A percentile compares a stretch with the other conserved stretches of the same genome.
These are phyloP conservation scores for Luffia ferchaultella DNA, from an alignment of 2,888 invertebrate species.

Conservation along the genomic window DNA sequence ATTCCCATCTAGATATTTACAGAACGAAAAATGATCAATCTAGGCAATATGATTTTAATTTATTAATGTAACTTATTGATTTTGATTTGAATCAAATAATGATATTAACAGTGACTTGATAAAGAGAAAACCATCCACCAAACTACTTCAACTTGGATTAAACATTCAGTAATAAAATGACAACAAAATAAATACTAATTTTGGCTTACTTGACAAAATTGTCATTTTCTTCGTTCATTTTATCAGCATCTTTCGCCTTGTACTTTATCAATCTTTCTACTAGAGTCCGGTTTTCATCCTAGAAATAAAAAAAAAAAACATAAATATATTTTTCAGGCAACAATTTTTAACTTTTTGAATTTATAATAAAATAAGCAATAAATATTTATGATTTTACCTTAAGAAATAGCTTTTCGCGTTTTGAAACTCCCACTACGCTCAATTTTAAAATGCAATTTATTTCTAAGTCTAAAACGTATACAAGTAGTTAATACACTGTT, in stretches of 20 bases:
- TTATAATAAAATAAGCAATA: too few species aligned
- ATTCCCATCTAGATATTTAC: neutral
- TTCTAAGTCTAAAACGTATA: too few species aligned
- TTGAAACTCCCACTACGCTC: too few species aligned
- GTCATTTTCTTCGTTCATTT: conserved; percentile 97
- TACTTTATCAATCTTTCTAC: conserved; percentile 89
- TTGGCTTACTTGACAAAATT: conserved; percentile 82
- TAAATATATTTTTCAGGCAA: too few species aligned
- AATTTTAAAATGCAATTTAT: too few species aligned
- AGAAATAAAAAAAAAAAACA: conserved; percentile 46
- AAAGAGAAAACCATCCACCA: neutral
- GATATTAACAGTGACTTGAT: neutral
- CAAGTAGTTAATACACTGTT: too few species aligned
- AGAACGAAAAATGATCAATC: neutral
- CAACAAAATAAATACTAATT: conserved; percentile 10
- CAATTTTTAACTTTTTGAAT: too few species aligned
- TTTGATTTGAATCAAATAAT: neutral
- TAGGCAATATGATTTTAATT: neutral
- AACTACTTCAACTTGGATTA: too few species aligned
- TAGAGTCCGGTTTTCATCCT: conserved; percentile 88
- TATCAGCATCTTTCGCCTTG: conserved; percentile 94
- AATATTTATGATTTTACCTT: too few species aligned
- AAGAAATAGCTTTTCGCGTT: too few species aligned
- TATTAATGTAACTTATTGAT: neutral
- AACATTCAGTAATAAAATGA: conserved; percentile 5